phyloP scores from a whole-genome alignment of 2,888 invertebrate species.

The Octonoba sinensis region DNA sequence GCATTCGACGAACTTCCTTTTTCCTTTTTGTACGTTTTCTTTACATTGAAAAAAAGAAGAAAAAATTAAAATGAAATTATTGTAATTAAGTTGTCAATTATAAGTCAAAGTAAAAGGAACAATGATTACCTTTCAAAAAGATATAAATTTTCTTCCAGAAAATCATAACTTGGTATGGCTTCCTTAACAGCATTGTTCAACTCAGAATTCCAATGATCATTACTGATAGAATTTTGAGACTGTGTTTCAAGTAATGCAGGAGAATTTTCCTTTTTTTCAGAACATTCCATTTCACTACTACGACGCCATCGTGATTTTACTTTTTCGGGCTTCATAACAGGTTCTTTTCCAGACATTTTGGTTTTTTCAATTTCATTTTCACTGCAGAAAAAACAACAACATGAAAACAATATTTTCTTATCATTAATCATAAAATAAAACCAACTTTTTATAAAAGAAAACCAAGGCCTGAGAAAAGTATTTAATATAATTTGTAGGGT shows the following conservation, averaged over 20 bases:
- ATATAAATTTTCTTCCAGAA: constrained; percentile 88
- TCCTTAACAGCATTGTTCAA: not conserved
- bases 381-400: constrained; percentile 6
- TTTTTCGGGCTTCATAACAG: constrained; percentile 78
- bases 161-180: constrained; percentile 80
- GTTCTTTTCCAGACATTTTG: constrained; percentile 5
- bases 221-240: not conserved
- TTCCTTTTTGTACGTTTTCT: constrained; percentile 77
- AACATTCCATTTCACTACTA: constrained; percentile 79
- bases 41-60: not conserved
- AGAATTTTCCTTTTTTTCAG: not conserved
- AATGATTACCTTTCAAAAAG: constrained; percentile 79
- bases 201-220: not conserved
- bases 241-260: not conserved
- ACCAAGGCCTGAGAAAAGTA: too few relatives aligned
- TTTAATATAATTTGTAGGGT: too few relatives aligned
- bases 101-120: not conserved
- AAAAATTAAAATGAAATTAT: not conserved
- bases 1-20: constrained; percentile 93
- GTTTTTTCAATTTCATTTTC: not conserved
- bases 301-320: constrained; percentile 84
- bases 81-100: not conserved
- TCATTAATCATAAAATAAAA: too few relatives aligned
- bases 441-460: too few relatives aligned
- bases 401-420: not conserved